Base-by-base conservation (phyloP, 2,888 invertebrate species). In the Zaprionus obscuricornis region DNA sequence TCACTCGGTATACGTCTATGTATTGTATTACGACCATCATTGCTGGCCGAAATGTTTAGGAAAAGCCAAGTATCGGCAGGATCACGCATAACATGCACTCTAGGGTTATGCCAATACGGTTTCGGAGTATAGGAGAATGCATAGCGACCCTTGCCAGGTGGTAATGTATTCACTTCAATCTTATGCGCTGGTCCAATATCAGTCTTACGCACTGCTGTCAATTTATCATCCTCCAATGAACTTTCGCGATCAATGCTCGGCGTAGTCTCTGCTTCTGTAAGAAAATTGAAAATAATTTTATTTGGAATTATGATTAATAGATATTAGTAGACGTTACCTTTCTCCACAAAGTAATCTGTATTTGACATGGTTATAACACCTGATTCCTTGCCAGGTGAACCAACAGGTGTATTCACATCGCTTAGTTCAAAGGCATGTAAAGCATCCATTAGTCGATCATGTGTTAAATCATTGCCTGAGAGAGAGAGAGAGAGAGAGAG, bases 121-220 rank as follows among this genome's bases (percentile, higher is more conserved):
- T 94, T 92, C 24, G 97, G 97, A 72, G 96, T 93, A 52, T 96
- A 93, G 84, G 96, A 96, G 92, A 97, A 97, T 52, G 97, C 97
- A 89, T 96, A 97, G 20, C 96, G 97, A 18, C 97, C 97, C 11
- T 96, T 96, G 76, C 95, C 91, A 8, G 97, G 96, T 8, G 96
- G 95, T 69, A 96, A 91, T 0, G 94, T 94, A 37, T 93, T 93
- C 0, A 92, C 91, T 84, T 93, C 93, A 31, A 92, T 89, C 65
- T 87, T 73, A 47, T 90, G 90, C 0, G 90, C 90, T 1, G 91
- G 90, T 3, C 90, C 90, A 59, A 90, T 89, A 54, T 90, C 90
- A 0, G 90, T 90, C 58, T 90, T 90, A 0, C 90, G 89, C 54
- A 89, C 88, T 0, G 88, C 81, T 0, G 89, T 89, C 17, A 88